Evolutionary conservation across 1,140 invertebrate species (phyloP), one percentile per base, ranked within the genome.

Genomic region (Panagrolaimus sp.): DNA sequence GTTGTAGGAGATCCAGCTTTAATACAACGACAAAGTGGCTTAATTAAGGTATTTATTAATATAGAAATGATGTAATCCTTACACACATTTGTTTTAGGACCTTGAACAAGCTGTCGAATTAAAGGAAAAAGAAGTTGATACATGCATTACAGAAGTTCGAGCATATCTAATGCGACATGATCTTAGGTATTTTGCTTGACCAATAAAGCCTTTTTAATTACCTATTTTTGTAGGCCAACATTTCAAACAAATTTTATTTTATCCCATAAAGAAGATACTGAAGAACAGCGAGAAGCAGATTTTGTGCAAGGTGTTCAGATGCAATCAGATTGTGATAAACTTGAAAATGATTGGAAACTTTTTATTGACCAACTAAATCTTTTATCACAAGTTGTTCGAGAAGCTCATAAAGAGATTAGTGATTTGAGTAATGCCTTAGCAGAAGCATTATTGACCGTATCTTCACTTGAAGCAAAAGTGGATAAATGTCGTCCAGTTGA

Each of bases 121-220:
- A 9, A 72, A 78, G 27, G 74, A 76, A 47, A 48, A 53, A 3
- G 70, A 67, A 48, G 77, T 82, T 9, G 67, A 73, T 43, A 66
- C 69, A 8, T 73, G 72, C 27, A 74, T 83, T 62, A 57, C 71
- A 51, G 45, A 79, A 38, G 76, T 81, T 4, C 74, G 81, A 43
- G 72, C 66, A 23, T 81, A 71, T 62, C 66, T 81, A 20, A 82
- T 81, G 78, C 79, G 83, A 66, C 79, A 81, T 46, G 79, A 81
- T 71, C 66, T 81, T 13, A 71, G 79, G 31, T 67, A 76, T 5
- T 13, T n/a, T 16, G 7, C 42, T n/a, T 63, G 1, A 31, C 67
- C n/a, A 63, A n/a, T n/a, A 31, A 61, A 3, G 1, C 42, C 27
- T 23, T 42, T 68, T 45, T 13, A 44, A 47, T 57, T 70, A 67